Base-by-base conservation (phyloP, 1,140 invertebrate genomes). In the Stegodyphus dumicola region DNA sequence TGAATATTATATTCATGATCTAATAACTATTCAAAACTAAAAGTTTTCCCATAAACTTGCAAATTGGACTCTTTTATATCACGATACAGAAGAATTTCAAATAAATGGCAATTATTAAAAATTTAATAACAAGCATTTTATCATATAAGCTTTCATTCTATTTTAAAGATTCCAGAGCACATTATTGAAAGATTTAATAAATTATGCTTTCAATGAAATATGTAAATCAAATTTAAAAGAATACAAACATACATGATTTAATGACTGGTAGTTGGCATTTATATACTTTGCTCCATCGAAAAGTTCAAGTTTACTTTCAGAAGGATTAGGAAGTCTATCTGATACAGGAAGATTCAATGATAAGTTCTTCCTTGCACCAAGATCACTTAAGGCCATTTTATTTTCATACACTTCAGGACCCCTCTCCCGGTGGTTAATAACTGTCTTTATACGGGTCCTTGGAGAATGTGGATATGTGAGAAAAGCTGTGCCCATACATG, bases 391-490 rank as follows among this genome's bases (percentile, higher is more conserved):
- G 13, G 91, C 90, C 56, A 92, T 88, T 87, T 91, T 92, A 79
- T 92, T 92, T 79, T 92, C 92, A 77, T 87, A 88, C 6, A 86
- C 56, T 78, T 86, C 84, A 6, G 76, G 56, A 4, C 65, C 67
- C 65, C 75, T 86, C n/a, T 86, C 84, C 51, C 51, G 54, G 10
- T 77, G 84, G 7, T 67, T 56, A 53, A 76, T 75, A 73, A 91
- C 91, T 2, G 93, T 94, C 88, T 93, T 93, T 64, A 94, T 94
- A 89, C 93, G 90, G 33, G 93, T 94, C 86, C 94, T 90, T 1
- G 93, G 93, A 88, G 91, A 91, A 64, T 89, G 89, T 9, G 90
- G 89, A 73, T 88, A 88, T 49, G 81, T 84, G 10, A 83, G 54
- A 49, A 76, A 86, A 56, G 79, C 15, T 13, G 77, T 81, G n/a